These are phyloP conservation scores for Octonoba sinensis DNA, from an alignment of 2,888 invertebrate species.

Conservation along the genomic window DNA sequence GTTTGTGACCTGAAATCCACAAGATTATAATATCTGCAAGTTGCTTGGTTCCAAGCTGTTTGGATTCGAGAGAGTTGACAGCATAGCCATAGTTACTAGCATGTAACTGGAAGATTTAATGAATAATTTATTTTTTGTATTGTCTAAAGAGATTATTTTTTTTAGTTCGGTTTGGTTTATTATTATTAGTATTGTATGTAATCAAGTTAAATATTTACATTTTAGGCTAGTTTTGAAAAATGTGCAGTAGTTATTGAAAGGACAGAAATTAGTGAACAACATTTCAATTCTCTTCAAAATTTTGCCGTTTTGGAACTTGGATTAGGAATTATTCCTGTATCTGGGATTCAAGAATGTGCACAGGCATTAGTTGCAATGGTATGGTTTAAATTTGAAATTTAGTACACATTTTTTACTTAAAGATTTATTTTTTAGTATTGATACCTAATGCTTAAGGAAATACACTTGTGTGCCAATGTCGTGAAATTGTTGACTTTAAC, in stretches of 20 bases:
- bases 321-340: slow-evolving; percentile 47
- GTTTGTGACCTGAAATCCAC: too few relatives aligned
- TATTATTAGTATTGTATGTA: background rate
- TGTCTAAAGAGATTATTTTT: too few relatives aligned
- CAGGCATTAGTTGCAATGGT: slow-evolving; percentile 51
- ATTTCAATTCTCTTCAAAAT: slow-evolving; percentile 44
- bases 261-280: slow-evolving; percentile 45
- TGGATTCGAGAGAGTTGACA: too few relatives aligned
- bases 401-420: too few relatives aligned
- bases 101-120: too few relatives aligned
- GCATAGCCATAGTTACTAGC: too few relatives aligned
- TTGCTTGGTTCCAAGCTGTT: too few relatives aligned
- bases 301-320: slow-evolving; percentile 58
- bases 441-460: background rate
- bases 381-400: background rate
- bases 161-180: too few relatives aligned
- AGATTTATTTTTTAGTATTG: background rate
- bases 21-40: too few relatives aligned
- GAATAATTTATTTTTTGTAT: too few relatives aligned
- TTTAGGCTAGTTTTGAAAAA: slow-evolving; percentile 45
- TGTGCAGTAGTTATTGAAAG: slow-evolving; percentile 46
- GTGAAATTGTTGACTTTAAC: too few relatives aligned
- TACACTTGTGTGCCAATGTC: background rate
- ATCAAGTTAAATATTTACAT: background rate
- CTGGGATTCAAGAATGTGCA: slow-evolving; percentile 46